Evolutionary conservation across 2,797 vertebrate genomes (phyloP).

Genomic region (Brachyalestes nurse): DNA sequence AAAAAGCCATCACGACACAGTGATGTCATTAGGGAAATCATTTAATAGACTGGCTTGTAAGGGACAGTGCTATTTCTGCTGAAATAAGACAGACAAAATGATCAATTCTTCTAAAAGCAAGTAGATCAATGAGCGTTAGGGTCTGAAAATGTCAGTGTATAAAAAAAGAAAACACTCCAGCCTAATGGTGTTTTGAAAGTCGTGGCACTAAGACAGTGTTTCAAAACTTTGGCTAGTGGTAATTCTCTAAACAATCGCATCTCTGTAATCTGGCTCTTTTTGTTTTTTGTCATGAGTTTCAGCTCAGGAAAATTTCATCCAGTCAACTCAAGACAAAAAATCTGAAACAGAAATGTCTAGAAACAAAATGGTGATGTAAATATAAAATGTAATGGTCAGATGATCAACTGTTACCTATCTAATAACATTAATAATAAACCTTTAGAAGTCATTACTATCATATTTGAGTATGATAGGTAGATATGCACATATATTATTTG

Average conservation of each 20-base stretch:
- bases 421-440: too few relatives aligned
- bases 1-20: background rate
- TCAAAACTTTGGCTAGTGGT: background rate
- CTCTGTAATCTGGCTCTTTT: background rate
- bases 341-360: too few relatives aligned
- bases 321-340: too few relatives aligned
- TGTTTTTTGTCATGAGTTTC: background rate
- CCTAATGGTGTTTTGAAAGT: background rate
- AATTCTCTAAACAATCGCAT: background rate
- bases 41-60: background rate
- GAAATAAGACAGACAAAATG: constrained; percentile 6
- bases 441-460: too few relatives aligned
- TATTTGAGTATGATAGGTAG: too few relatives aligned
- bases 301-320: background rate
- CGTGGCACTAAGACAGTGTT: background rate
- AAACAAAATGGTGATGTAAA: too few relatives aligned
- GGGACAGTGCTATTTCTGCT: constrained; percentile 3
- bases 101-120: constrained; percentile 14
- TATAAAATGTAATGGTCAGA: too few relatives aligned
- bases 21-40: constrained; percentile 18
- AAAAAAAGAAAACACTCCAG: constrained; percentile 1
- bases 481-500: too few relatives aligned
- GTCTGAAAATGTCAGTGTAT: constrained; percentile 18
- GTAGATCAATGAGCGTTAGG: constrained; percentile 12
- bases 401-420: too few relatives aligned